These are phyloP conservation scores for Cynaeus angustus DNA, from an alignment of 2,888 invertebrate species.

Conservation along the genomic window DNA sequence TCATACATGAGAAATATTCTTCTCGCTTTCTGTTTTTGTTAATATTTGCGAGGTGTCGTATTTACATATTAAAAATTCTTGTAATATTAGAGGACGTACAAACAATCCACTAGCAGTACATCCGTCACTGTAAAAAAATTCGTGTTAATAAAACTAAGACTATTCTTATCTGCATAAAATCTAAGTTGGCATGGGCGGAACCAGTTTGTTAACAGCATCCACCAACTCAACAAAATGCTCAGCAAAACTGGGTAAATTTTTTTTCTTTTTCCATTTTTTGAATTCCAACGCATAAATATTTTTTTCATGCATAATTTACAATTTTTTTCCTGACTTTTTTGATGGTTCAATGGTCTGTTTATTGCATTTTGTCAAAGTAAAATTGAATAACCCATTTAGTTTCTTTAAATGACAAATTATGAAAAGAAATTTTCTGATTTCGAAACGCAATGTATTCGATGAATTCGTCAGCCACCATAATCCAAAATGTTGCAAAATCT, in stretches of 20 bases:
- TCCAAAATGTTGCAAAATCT: constrained; percentile 13
- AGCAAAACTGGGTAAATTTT: not conserved
- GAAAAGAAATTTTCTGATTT: too few species aligned
- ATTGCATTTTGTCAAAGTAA: too few species aligned
- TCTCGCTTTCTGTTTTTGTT: too few species aligned
- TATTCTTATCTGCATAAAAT: constrained; percentile 1
- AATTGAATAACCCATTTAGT: too few species aligned
- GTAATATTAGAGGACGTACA: too few species aligned
- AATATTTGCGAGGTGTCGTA: too few species aligned
- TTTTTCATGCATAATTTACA: not conserved
- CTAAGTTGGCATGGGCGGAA: not conserved
- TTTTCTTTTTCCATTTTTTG: not conserved
- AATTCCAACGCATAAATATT: not conserved
- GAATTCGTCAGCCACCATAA: not conserved
- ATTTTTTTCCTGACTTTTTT: not conserved
- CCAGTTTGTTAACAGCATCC: not conserved
- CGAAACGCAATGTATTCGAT: not conserved
- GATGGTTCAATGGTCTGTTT: too few species aligned
- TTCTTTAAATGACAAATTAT: too few species aligned
- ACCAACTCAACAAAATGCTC: not conserved
- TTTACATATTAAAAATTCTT: too few species aligned
- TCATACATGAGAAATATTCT: too few species aligned
- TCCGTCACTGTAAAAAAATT: constrained; percentile 4
- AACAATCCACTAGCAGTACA: constrained; percentile 8
- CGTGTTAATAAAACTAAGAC: not conserved